Percentiles rank a stretch among this genome's conserved stretches.
phyloP scores from a whole-genome alignment of 2,888 invertebrate species.

The Acrobasis consociella region DNA sequence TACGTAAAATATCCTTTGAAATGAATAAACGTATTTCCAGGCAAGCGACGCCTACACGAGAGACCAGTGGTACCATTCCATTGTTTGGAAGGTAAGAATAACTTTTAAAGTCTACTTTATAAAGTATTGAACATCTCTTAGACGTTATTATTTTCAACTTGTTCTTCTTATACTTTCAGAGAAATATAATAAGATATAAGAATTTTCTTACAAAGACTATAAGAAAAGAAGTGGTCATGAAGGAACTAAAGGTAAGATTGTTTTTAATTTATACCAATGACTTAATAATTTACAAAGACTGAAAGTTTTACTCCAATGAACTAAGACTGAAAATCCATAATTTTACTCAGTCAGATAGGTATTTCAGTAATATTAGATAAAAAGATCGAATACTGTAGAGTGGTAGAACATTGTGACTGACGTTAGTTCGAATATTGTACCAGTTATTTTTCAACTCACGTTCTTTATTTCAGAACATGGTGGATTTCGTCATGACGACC shows the following conservation, averaged over 20 bases:
- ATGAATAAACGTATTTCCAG: slow-evolving; percentile 70
- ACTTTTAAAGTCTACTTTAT: slow-evolving; percentile 22
- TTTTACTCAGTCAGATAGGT: no score
- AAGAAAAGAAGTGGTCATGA: slow-evolving; percentile 87
- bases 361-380: no score
- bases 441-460: neutral
- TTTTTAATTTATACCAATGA: slow-evolving; percentile 4
- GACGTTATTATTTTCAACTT: slow-evolving; percentile 8
- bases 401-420: no score
- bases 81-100: slow-evolving; percentile 87
- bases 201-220: slow-evolving; percentile 86
- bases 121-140: slow-evolving; percentile 19
- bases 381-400: no score
- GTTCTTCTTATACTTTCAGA: slow-evolving; percentile 77
- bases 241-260: slow-evolving; percentile 86
- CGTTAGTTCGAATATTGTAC: no score
- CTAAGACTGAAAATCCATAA: no score
- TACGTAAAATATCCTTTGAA: neutral
- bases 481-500: slow-evolving; percentile 88
- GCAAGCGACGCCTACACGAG: slow-evolving; percentile 90
- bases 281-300: no score
- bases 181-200: slow-evolving; percentile 88
- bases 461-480: slow-evolving; percentile 84
- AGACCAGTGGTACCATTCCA: slow-evolving; percentile 92
- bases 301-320: no score